phyloP scores from a whole-genome alignment of 64 coral and sea anemone genomes.

The Montipora sp. region DNA sequence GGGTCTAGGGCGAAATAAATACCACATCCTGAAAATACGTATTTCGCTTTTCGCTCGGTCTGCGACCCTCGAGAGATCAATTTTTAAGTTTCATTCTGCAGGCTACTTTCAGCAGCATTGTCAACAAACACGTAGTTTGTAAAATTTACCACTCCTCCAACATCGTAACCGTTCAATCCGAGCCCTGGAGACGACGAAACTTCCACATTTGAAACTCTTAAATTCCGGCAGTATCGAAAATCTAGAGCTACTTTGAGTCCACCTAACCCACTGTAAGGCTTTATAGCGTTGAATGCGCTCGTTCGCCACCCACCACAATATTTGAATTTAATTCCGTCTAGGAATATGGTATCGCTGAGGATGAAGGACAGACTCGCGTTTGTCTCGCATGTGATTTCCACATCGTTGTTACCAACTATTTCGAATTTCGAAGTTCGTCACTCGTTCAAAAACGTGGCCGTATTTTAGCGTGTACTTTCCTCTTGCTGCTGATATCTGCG shows the following conservation, averaged over 20 bases:
- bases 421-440: slow-evolving; percentile 73
- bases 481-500: slow-evolving; percentile 46
- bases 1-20: slow-evolving; percentile 63
- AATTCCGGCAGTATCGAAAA: slow-evolving; percentile 78
- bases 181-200: slow-evolving; percentile 65
- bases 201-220: slow-evolving; percentile 44
- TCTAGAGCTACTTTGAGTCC: slow-evolving; percentile 50
- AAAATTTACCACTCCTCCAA: slow-evolving; percentile 52
- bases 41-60: neutral
- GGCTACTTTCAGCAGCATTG: slow-evolving; percentile 18
- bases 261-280: slow-evolving; percentile 40
- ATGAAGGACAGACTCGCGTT: slow-evolving; percentile 79
- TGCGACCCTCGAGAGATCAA: neutral
- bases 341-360: slow-evolving; percentile 59
- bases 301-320: slow-evolving; percentile 67
- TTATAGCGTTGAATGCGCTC: slow-evolving; percentile 45
- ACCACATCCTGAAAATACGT: slow-evolving; percentile 72
- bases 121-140: slow-evolving; percentile 52
- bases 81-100: neutral
- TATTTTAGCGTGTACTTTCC: slow-evolving; percentile 58
- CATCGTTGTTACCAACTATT: slow-evolving; percentile 52
- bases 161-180: slow-evolving; percentile 64
- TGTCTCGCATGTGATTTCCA: slow-evolving; percentile 46
- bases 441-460: slow-evolving; percentile 33
- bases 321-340: slow-evolving; percentile 70